These are phyloP conservation scores for Athalia cordata DNA, from an alignment of 2,888 invertebrate species.

Conservation along the genomic window DNA sequence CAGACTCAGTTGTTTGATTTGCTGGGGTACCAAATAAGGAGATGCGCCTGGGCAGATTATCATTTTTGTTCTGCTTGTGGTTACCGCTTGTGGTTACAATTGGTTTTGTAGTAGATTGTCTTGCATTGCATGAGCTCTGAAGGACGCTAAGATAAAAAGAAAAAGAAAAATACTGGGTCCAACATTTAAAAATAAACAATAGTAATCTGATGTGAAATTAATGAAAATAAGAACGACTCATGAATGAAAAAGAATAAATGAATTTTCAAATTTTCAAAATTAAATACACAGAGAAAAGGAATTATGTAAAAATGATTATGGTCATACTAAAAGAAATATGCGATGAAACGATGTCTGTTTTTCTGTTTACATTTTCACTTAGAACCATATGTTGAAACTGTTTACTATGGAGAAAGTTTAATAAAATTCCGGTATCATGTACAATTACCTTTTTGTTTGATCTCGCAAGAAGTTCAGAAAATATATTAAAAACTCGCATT, in stretches of 20 bases:
- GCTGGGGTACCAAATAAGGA: conserved; percentile 13
- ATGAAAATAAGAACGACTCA: neutral
- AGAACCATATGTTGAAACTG: conserved; percentile 1
- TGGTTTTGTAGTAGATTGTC: conserved; percentile 16
- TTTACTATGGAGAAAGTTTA: neutral
- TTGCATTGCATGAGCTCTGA: conserved; percentile 42
- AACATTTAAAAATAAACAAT: conserved; percentile 40
- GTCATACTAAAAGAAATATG: no score
- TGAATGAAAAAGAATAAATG: neutral
- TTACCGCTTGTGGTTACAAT: conserved; percentile 1
- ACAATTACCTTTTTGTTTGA: conserved; percentile 59
- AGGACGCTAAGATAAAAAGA: conserved; percentile 43
- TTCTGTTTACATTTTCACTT: conserved; percentile 28
- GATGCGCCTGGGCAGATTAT: conserved; percentile 24
- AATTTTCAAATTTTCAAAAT: neutral
- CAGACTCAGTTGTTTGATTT: conserved; percentile 8
- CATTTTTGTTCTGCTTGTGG: conserved; percentile 10
- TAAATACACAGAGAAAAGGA: no score
- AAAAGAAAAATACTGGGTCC: conserved; percentile 36
- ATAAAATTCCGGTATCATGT: conserved; percentile 21
- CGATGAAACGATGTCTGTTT: no score
- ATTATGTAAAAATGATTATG: no score
- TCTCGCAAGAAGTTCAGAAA: conserved; percentile 60
- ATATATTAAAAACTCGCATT: conserved; percentile 58
- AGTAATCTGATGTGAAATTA: neutral